Conservation (phyloP, 1,140 invertebrate species). For the Aphaenogaster ashmeadi region DNA sequence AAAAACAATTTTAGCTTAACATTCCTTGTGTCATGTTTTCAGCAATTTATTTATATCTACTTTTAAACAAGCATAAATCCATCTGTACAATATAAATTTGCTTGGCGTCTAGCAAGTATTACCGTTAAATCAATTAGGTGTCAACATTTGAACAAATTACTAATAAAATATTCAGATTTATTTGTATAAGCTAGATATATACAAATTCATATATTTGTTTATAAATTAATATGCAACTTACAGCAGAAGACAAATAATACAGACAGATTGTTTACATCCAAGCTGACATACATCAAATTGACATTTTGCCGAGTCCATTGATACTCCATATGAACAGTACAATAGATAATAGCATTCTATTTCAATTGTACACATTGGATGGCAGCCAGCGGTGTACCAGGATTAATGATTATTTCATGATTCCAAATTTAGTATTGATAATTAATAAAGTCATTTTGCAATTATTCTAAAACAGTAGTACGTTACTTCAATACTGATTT, state of each 20-base stretch:
- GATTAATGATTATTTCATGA: slow-evolving; percentile 43
- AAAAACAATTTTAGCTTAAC: not conserved
- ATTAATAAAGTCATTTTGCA: slow-evolving; percentile 45
- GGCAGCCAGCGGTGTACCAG: slow-evolving; percentile 27
- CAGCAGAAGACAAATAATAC: not conserved
- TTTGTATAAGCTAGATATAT: slow-evolving; percentile 34
- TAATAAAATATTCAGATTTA: slow-evolving; percentile 10
- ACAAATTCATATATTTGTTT: slow-evolving; percentile 33
- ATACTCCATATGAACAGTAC: slow-evolving; percentile 63
- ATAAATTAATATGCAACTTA: slow-evolving; percentile 48
- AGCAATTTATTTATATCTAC: slow-evolving; percentile 21
- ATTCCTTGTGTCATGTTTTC: not conserved
- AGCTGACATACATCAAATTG: not conserved
- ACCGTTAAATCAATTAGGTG: not conserved
- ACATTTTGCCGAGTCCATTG: slow-evolving; percentile 6
- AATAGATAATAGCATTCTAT: slow-evolving; percentile 49
- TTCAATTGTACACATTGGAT: slow-evolving; percentile 42
- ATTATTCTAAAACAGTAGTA: slow-evolving; percentile 13
- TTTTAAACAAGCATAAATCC: not conserved
- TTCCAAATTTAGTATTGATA: slow-evolving; percentile 39
- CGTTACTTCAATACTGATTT: not conserved
- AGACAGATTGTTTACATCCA: not conserved
- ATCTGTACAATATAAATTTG: slow-evolving; percentile 37
- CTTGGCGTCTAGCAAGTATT: not conserved
- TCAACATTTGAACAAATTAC: slow-evolving; percentile 18